Evolutionary conservation across 2,113 vertebrate genomes (phyloP).

Genomic region (Brienomyrus brachyistius): DNA sequence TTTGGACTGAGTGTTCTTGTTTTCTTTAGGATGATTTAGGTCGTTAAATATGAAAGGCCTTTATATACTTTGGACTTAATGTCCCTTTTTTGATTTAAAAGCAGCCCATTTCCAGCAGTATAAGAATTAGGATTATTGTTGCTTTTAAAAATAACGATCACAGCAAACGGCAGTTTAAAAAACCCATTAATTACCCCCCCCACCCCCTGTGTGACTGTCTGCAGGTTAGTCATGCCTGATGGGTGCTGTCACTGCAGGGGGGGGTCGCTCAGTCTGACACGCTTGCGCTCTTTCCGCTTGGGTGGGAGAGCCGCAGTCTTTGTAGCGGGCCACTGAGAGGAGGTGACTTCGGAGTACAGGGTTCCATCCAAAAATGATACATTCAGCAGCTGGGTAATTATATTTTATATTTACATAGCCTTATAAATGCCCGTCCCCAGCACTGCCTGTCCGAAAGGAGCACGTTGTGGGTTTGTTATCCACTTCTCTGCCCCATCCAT

Average conservation of each 20-base stretch:
- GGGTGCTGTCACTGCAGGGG: neutral
- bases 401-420: neutral
- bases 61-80: neutral
- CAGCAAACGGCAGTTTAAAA: neutral
- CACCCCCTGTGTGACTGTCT: neutral
- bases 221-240: neutral
- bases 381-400: neutral
- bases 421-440: neutral
- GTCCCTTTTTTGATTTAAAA: neutral
- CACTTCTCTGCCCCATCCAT: neutral
- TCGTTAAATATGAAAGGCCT: neutral
- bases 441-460: constrained; percentile 29
- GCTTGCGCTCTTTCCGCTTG: neutral
- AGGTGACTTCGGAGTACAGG: neutral
- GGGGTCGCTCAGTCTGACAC: neutral
- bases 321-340: neutral
- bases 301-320: neutral
- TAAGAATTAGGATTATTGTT: constrained; percentile 36
- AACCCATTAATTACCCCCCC: neutral
- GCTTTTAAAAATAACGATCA: neutral
- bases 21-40: neutral
- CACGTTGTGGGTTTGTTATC: constrained; percentile 9
- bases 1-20: neutral
- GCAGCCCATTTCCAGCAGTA: constrained; percentile 10
- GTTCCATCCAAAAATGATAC: neutral